Evolutionary conservation across 2,888 invertebrate species (phyloP).

Genomic region (Drosophila rellima): DNA sequence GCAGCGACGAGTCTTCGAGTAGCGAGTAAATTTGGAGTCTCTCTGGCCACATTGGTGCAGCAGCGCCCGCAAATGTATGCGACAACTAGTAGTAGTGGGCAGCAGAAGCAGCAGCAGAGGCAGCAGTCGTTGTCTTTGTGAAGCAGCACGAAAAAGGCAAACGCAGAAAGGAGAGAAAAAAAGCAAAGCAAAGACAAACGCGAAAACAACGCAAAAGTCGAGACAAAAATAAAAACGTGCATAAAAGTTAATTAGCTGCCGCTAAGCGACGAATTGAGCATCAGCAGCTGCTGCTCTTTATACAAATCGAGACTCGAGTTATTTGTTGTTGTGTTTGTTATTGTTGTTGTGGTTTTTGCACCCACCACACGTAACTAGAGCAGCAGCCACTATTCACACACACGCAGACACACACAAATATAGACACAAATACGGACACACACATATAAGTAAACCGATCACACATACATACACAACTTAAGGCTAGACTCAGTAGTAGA

Average conservation of each 20-base stretch:
- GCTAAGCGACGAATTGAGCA: constrained; percentile 35
- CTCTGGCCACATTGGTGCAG: constrained; percentile 64
- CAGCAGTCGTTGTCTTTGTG: constrained; percentile 53
- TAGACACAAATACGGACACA: constrained; percentile 6
- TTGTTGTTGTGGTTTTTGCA: constrained; percentile 74
- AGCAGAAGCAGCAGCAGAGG: constrained; percentile 40
- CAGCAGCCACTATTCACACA: constrained; percentile 55
- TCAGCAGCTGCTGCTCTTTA: constrained; percentile 70
- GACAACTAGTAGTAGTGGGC: constrained; percentile 71
- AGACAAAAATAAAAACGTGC: constrained; percentile 52
- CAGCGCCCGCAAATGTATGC: constrained; percentile 71
- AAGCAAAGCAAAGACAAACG: constrained; percentile 17
- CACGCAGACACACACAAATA: constrained; percentile 18
- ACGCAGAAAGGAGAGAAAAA: constrained; percentile 18
- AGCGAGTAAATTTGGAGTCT: constrained; percentile 67
- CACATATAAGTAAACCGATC: constrained; percentile 8
- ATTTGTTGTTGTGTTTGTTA: constrained; percentile 39
- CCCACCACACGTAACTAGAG: constrained; percentile 73
- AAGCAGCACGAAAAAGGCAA: constrained; percentile 44
- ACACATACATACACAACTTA: constrained; percentile 20
- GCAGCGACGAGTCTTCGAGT: constrained; percentile 67
- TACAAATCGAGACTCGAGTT: constrained; percentile 55
- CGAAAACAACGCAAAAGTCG: constrained; percentile 28
- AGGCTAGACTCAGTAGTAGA: constrained; percentile 63
- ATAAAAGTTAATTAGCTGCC: constrained; percentile 68